Percentiles rank a stretch among this genome's conserved stretches.
phyloP scores from a whole-genome alignment of 1,140 invertebrate genomes.

The Microvelia longipes region DNA sequence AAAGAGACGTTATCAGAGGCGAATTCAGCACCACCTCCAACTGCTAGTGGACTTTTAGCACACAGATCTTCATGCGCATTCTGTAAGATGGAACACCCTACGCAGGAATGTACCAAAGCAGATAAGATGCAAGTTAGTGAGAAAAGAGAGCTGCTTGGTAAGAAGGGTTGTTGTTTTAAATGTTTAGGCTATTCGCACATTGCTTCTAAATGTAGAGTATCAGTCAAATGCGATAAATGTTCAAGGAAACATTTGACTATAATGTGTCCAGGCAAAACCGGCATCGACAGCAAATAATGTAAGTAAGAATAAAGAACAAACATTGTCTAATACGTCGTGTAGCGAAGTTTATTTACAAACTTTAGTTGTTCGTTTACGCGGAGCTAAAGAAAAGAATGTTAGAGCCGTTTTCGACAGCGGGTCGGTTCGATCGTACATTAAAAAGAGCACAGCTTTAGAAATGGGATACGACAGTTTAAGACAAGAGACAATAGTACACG shows the following conservation, averaged over 20 bases:
- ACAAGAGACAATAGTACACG: conserved; percentile 7
- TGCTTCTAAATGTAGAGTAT: background rate
- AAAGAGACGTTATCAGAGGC: background rate
- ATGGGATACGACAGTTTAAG: background rate
- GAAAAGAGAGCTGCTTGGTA: background rate
- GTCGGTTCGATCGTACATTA: background rate
- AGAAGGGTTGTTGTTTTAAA: background rate
- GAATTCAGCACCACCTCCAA: background rate
- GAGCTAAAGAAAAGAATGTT: background rate
- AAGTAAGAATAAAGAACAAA: background rate
- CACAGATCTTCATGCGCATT: background rate
- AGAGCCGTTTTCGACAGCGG: background rate
- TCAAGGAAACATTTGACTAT: background rate
- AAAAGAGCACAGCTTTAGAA: background rate
- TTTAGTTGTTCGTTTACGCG: background rate
- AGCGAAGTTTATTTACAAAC: background rate
- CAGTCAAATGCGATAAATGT: background rate
- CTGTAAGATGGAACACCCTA: background rate
- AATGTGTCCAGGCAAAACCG: background rate
- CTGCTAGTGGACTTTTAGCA: background rate
- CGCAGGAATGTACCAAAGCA: background rate
- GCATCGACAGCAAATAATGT: background rate
- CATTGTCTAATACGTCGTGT: background rate
- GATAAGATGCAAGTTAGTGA: background rate
- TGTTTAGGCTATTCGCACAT: background rate